Evolutionary conservation across 2,113 vertebrate genomes (phyloP).

Genomic region (Zootoca vivipara): DNA sequence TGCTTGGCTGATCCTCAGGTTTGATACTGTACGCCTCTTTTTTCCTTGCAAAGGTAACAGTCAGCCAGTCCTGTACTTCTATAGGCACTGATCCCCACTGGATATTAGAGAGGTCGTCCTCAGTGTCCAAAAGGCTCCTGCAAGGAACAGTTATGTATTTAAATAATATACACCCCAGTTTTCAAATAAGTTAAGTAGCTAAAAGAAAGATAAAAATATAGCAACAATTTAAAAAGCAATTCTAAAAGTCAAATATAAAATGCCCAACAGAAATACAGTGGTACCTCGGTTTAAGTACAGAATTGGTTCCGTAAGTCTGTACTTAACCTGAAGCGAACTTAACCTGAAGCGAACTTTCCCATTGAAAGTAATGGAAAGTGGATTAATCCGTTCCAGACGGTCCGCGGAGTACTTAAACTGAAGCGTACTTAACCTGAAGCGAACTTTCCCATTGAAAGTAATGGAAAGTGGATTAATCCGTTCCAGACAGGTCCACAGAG

Average conservation of each 20-base stretch:
- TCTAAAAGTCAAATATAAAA: neutral
- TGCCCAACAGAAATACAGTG: no score
- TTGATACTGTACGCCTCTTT: neutral
- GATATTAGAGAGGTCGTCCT: neutral
- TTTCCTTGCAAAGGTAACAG: neutral
- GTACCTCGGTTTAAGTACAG: no score
- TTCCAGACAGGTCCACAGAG: no score
- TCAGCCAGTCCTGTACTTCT: neutral
- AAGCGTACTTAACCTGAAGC: no score
- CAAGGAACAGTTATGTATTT: neutral
- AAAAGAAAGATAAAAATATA: neutral
- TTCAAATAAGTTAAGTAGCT: neutral
- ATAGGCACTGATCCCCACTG: neutral
- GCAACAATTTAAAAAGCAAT: neutral
- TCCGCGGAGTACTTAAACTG: no score
- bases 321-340: no score
- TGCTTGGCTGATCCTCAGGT: neutral
- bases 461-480: no score
- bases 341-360: no score
- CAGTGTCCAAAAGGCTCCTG: conserved; percentile 1
- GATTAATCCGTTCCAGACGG: no score
- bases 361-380: no score
- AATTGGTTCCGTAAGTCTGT: no score
- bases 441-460: no score
- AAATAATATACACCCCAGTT: neutral